Conservation (phyloP, 2,888 invertebrate genomes). For the Caenorhabditis afra region DNA sequence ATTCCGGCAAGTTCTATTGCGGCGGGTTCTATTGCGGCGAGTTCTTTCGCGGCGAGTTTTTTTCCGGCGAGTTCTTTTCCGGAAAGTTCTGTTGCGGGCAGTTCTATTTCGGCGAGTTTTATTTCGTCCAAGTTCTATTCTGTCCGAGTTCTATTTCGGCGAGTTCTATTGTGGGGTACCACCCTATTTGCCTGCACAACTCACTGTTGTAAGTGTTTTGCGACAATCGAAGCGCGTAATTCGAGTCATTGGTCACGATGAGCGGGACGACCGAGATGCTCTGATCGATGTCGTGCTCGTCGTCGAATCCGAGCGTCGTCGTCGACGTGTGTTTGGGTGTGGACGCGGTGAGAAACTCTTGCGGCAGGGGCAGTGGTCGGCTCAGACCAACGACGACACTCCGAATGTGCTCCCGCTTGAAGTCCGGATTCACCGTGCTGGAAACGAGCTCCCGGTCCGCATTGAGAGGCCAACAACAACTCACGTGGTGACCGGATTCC, state of each 20-base stretch:
- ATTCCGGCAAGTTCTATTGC: too few relatives aligned
- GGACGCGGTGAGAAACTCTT: conserved; percentile 54
- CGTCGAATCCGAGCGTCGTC: conserved; percentile 47
- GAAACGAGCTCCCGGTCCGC: conserved; percentile 10
- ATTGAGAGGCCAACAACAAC: conserved; percentile 6
- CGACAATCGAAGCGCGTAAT: conserved; percentile 52
- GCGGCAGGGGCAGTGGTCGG: conserved; percentile 72
- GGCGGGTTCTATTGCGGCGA: too few relatives aligned
- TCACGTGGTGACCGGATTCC: conserved; percentile 72
- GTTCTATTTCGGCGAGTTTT: too few relatives aligned
- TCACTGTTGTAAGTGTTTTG: conserved; percentile 62
- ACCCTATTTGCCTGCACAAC: not conserved
- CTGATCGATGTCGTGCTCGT: conserved; percentile 35
- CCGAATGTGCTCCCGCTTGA: conserved; percentile 72
- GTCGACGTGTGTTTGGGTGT: conserved; percentile 59
- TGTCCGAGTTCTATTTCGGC: too few relatives aligned
- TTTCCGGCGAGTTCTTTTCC: too few relatives aligned
- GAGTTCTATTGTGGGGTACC: too few relatives aligned
- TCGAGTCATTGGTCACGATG: conserved; percentile 55
- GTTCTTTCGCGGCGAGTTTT: too few relatives aligned
- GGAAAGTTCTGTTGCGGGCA: too few relatives aligned
- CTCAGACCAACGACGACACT: conserved; percentile 67
- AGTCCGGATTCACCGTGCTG: conserved; percentile 73
- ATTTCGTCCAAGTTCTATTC: not conserved
- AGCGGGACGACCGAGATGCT: conserved; percentile 55